Evolutionary conservation across 2,888 invertebrate species (phyloP).

Genomic region (Drosophila paranaensis): DNA sequence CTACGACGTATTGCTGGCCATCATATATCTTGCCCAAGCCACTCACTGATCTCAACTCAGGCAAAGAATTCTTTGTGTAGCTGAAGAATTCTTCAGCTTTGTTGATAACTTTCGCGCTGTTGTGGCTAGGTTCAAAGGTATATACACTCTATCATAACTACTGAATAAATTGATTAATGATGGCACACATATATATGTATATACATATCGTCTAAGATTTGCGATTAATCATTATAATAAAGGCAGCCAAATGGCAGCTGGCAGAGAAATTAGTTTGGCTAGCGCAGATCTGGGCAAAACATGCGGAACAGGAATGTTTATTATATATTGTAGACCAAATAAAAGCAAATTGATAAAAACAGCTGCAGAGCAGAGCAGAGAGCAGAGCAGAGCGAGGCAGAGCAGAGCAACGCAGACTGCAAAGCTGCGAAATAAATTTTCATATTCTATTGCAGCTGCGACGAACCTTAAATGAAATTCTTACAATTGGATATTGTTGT

Average conservation of each 20-base stretch:
- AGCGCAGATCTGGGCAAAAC: neutral
- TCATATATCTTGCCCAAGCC: neutral
- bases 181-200: neutral
- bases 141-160: constrained; percentile 1
- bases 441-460: constrained; percentile 32
- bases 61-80: neutral
- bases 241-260: neutral
- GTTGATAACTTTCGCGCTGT: neutral
- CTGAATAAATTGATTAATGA: neutral
- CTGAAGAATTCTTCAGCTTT: neutral
- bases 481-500: constrained; percentile 3
- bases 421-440: constrained; percentile 9
- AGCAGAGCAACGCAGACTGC: neutral
- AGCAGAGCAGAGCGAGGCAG: neutral
- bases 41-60: neutral
- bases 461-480: neutral
- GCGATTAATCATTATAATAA: neutral
- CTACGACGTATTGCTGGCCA: neutral
- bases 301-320: neutral
- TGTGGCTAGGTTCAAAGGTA: neutral
- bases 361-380: constrained; percentile 18
- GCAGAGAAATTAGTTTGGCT: neutral
- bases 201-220: neutral
- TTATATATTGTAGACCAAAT: neutral
- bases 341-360: constrained; percentile 29